phyloP scores from a whole-genome alignment of 2,113 vertebrate genomes.

The Notiomystis cincta region DNA sequence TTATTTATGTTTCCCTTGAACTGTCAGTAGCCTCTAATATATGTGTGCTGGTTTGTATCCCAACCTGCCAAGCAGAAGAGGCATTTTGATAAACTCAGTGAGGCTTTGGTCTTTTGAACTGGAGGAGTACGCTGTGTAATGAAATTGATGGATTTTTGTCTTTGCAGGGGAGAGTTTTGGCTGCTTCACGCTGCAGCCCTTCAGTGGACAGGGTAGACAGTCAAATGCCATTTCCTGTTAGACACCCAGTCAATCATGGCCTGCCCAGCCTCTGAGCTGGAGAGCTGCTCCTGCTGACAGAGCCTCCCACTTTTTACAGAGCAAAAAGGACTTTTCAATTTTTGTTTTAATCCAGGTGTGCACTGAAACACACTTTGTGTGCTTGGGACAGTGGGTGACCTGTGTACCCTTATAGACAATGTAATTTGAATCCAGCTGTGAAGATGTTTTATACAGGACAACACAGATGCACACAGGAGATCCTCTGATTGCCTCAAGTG shows the following conservation, averaged over 20 bases:
- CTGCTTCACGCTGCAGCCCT: background rate
- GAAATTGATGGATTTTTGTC: background rate
- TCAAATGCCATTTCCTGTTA: background rate
- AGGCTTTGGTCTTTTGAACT: background rate
- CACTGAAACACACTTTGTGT: background rate
- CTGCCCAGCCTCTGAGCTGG: background rate
- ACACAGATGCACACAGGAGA: background rate
- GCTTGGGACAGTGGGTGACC: background rate
- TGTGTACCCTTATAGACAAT: fast-evolving
- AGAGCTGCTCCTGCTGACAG: background rate
- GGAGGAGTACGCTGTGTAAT: background rate
- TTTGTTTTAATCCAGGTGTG: background rate
- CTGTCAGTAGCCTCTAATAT: background rate
- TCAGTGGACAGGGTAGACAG: background rate
- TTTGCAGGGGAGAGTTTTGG: background rate
- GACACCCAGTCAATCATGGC: background rate
- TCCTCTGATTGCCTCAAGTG: background rate
- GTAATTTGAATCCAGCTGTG: background rate
- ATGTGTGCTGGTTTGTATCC: background rate
- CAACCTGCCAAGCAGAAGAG: background rate
- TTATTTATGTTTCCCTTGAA: background rate
- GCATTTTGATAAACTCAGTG: background rate
- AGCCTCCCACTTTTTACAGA: background rate
- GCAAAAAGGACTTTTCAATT: background rate
- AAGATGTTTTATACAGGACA: background rate